These are phyloP conservation scores for Brachymystax lenok DNA, from an alignment of 2,797 vertebrate genomes.

Conservation along the genomic window DNA sequence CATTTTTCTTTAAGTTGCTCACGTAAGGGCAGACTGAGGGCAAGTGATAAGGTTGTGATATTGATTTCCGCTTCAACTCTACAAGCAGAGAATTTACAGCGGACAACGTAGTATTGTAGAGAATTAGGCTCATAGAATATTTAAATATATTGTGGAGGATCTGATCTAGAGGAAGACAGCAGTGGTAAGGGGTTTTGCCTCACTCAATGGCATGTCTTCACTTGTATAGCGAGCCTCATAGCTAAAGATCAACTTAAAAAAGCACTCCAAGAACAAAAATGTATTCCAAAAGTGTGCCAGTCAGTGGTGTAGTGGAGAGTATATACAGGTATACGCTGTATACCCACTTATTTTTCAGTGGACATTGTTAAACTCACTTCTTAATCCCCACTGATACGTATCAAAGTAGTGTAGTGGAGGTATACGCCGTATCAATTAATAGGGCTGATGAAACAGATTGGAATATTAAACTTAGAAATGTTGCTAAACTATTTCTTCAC, in stretches of 20 bases:
- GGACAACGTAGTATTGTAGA: not conserved
- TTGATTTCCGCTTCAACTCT: not conserved
- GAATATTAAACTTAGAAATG: too few relatives aligned
- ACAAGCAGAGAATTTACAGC: not conserved
- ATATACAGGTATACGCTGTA: too few relatives aligned
- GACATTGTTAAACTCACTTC: too few relatives aligned
- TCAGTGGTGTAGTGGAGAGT: too few relatives aligned
- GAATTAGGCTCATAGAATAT: not conserved
- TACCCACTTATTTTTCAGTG: too few relatives aligned
- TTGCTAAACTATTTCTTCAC: too few relatives aligned
- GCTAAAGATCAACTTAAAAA: constrained; percentile 38
- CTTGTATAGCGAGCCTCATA: constrained; percentile 9
- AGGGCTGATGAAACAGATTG: too few relatives aligned
- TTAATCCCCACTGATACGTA: too few relatives aligned
- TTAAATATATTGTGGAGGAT: too few relatives aligned
- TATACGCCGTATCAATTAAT: too few relatives aligned
- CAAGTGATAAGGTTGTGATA: not conserved
- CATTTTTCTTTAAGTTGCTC: not conserved
- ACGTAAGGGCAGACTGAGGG: not conserved
- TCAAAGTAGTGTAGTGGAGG: too few relatives aligned
- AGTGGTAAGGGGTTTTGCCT: constrained; percentile 2
- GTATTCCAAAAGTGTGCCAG: not conserved
- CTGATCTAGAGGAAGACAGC: not conserved
- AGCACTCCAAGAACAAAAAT: constrained; percentile 16
- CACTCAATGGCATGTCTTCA: constrained; percentile 9